Conservation (phyloP, 2,113 vertebrate genomes). For the Megaleporinus macrocephalus region DNA sequence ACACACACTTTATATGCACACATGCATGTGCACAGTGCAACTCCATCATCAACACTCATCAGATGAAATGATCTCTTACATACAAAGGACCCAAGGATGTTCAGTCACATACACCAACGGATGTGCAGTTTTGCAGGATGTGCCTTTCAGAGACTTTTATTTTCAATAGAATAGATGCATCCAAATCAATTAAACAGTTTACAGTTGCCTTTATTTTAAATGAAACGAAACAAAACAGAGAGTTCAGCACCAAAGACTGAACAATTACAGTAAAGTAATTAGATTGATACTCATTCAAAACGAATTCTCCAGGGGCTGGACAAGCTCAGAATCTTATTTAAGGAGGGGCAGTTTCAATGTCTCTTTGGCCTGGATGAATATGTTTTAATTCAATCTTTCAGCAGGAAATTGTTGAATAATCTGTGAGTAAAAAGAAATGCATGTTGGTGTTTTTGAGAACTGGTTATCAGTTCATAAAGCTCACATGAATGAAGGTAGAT, state of each 20-base stretch:
- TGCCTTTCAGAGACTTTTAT: background rate
- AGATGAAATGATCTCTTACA: background rate
- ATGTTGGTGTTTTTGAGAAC: no score
- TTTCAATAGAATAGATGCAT: background rate
- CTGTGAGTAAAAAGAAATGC: no score
- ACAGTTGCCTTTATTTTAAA: background rate
- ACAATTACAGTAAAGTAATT: background rate
- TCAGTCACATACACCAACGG: background rate
- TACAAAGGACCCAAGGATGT: background rate
- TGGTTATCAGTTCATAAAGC: no score
- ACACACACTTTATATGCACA: constrained; percentile 21
- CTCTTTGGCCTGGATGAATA: background rate
- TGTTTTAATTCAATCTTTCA: no score
- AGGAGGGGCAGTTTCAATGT: background rate
- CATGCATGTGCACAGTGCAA: background rate
- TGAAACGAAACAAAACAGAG: background rate
- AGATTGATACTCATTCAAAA: background rate
- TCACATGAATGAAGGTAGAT: no score
- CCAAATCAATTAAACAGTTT: background rate
- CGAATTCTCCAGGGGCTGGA: background rate
- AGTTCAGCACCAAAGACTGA: background rate
- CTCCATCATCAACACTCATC: background rate
- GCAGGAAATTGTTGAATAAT: no score
- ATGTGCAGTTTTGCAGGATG: background rate
- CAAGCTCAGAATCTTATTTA: background rate